Percentiles rank a stretch among this genome's conserved stretches.
Evolutionary conservation across 1,140 invertebrate genomes (phyloP).

Genomic region (Eciton burchellii): DNA sequence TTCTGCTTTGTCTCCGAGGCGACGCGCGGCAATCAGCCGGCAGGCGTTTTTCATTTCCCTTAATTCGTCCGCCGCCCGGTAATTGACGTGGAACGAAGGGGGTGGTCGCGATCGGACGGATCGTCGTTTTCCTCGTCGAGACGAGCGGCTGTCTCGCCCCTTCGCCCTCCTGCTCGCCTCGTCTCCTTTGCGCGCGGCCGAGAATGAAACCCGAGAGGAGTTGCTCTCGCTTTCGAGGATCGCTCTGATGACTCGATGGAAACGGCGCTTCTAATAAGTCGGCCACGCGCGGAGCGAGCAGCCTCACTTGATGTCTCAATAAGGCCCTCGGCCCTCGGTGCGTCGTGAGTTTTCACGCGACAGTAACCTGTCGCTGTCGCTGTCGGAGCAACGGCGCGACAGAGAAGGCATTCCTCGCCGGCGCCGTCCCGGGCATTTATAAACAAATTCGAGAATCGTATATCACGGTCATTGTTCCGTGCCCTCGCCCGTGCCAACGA

Average conservation of each 20-base stretch:
- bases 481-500: conserved; percentile 55
- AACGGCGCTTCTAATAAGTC: background rate
- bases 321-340: conserved; percentile 45
- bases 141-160: no score
- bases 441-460: conserved; percentile 80
- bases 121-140: no score
- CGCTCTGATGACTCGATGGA: background rate
- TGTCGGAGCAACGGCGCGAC: conserved; percentile 36
- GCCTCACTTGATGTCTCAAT: conserved; percentile 45
- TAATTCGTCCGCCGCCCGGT: conserved; percentile 17
- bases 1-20: conserved; percentile 61
- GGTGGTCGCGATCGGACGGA: background rate
- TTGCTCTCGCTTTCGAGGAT: background rate
- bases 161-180: no score
- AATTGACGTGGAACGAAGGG: conserved; percentile 26
- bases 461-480: conserved; percentile 76
- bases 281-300: background rate
- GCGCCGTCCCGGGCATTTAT: conserved; percentile 72
- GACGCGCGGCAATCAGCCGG: conserved; percentile 54
- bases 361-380: conserved; percentile 62
- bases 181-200: no score
- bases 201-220: background rate
- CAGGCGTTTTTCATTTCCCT: conserved; percentile 68
- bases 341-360: conserved; percentile 40
- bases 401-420: conserved; percentile 45